A percentile compares a stretch with the other conserved stretches of the same genome.
phyloP scores from a whole-genome alignment of 2,113 vertebrate species.

The Toxostoma redivivum region DNA sequence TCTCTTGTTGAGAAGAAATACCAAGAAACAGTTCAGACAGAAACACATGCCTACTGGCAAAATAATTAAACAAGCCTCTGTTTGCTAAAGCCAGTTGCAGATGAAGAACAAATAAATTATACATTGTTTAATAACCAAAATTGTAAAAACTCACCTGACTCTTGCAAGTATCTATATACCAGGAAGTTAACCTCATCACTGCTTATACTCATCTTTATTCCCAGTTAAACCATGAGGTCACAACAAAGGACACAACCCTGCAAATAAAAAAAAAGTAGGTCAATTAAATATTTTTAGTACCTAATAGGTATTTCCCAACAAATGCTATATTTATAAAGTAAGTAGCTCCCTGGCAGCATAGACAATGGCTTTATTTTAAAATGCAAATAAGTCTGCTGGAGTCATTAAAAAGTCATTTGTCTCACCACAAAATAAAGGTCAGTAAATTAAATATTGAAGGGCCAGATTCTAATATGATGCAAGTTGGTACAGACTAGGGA shows the following conservation, averaged over 20 bases:
- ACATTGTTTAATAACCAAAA: conserved; percentile 54
- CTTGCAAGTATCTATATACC: conserved; percentile 99
- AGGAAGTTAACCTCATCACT: conserved; percentile 99
- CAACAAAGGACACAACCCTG: conserved; percentile 91
- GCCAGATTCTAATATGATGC: background rate
- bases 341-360: background rate
- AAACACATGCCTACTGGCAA: conserved; percentile 28
- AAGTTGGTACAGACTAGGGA: background rate
- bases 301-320: background rate
- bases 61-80: conserved; percentile 50
- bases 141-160: conserved; percentile 89
- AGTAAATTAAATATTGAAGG: conserved; percentile 34
- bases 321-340: background rate
- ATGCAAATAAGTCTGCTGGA: background rate
- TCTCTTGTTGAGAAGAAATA: conserved; percentile 29
- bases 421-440: conserved; percentile 32
- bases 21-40: conserved; percentile 15
- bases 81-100: conserved; percentile 56
- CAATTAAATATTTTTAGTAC: background rate
- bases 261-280: conserved; percentile 64
- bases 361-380: conserved; percentile 10
- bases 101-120: conserved; percentile 33
- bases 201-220: conserved; percentile 99
- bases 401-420: conserved; percentile 41
- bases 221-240: conserved; percentile 99